Evolutionary conservation across 2,797 vertebrate species (phyloP).

Genomic region (Chaenodraco wilsoni): DNA sequence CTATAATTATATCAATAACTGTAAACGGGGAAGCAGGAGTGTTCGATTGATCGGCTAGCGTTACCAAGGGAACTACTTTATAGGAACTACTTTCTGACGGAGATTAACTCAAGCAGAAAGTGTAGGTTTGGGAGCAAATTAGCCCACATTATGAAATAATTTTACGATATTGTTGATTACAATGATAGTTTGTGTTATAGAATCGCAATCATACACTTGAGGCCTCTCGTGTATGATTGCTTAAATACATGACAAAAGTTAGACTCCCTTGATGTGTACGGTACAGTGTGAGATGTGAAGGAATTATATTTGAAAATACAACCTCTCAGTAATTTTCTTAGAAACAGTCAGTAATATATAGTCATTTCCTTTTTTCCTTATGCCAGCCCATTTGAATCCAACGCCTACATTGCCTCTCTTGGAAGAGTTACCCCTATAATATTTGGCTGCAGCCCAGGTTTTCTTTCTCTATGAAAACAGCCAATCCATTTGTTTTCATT

Average conservation of each 20-base stretch:
- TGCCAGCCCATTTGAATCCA: conserved; percentile 40
- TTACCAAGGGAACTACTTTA: too few relatives aligned
- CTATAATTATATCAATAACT: too few relatives aligned
- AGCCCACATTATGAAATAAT: too few relatives aligned
- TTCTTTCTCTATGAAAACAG: conserved; percentile 59
- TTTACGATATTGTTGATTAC: too few relatives aligned
- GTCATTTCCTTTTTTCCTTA: conserved; percentile 33
- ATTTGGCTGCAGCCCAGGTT: conserved; percentile 53
- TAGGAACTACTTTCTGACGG: too few relatives aligned
- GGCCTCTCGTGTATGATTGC: too few relatives aligned
- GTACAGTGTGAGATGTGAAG: conserved; percentile 16
- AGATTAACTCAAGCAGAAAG: too few relatives aligned
- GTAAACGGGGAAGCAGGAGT: too few relatives aligned
- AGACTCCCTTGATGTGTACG: conserved; percentile 26
- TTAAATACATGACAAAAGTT: conserved; percentile 43
- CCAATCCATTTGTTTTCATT: conserved; percentile 76
- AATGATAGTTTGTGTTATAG: too few relatives aligned
- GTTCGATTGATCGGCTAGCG: too few relatives aligned
- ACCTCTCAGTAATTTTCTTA: conserved; percentile 24
- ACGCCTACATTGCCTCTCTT: conserved; percentile 44
- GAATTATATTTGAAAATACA: conserved; percentile 39
- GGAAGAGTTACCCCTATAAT: conserved; percentile 55
- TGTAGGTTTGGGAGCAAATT: too few relatives aligned
- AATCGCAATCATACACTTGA: too few relatives aligned
- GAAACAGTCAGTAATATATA: conserved; percentile 46